Evolutionary conservation across 2,797 vertebrate species (phyloP).

Genomic region (Crocodylus rhombifer): DNA sequence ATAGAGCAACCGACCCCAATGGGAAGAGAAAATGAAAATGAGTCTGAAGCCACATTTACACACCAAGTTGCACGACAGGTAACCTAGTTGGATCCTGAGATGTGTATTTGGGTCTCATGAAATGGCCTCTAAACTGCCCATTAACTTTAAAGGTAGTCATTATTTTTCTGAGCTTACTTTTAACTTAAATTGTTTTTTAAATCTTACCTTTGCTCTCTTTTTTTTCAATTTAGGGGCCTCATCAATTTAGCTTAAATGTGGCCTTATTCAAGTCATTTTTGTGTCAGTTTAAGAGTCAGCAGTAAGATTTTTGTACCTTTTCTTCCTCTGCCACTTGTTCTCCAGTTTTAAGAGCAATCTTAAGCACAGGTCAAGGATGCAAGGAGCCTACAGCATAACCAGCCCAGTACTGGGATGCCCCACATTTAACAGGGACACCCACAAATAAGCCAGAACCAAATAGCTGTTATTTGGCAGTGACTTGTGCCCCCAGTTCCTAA

Average conservation of each 20-base stretch:
- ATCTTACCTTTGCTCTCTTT: not conserved
- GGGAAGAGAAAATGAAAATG: not conserved
- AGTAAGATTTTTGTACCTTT: not conserved
- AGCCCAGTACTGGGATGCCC: not conserved
- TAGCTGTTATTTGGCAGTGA: not conserved
- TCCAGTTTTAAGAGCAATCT: not conserved
- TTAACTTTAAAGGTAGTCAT: not conserved
- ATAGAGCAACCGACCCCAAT: not conserved
- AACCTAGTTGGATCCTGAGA: not conserved
- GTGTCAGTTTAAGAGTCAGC: not conserved
- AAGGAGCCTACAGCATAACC: not conserved
- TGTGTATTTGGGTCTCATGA: not conserved
- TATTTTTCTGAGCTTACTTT: not conserved
- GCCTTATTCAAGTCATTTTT: slow-evolving; percentile 47
- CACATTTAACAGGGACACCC: not conserved
- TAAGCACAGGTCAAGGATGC: not conserved
- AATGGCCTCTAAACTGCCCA: not conserved
- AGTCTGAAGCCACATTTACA: not conserved
- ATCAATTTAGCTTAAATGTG: slow-evolving; percentile 58
- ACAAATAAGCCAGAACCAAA: not conserved
- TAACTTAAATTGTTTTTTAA: slow-evolving; percentile 21
- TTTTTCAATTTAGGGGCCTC: not conserved
- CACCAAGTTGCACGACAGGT: not conserved
- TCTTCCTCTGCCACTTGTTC: not conserved
- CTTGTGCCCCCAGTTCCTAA: too few relatives aligned